Evolutionary conservation across 2,113 vertebrate genomes (phyloP), one percentile per base, ranked within the genome.

Genomic region (Ophiodon elongatus): DNA sequence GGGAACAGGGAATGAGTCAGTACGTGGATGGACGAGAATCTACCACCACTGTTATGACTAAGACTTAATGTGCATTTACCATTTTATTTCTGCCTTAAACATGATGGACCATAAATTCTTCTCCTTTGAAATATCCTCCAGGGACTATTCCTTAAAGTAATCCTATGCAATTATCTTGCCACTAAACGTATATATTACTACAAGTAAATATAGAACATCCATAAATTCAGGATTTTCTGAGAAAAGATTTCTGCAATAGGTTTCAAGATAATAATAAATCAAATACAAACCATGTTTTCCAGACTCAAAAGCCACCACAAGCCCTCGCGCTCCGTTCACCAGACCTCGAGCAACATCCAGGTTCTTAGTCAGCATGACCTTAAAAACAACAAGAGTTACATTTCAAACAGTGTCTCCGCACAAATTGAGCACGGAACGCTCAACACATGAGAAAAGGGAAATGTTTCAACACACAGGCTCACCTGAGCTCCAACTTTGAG

Each of bases 311-410:
- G 95, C 96, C 2, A 96, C 86, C 2, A 99, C 96, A 1, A 99
- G 96, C 0, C 98, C 98, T 83, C 98, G 95, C 0, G 98, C 97
- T 0, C 98, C 98, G 0, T 99, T 99, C 92, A 99, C 98, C 87
- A 99, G 94, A 60, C 98, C 97, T 35, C 92, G 96, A 54, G 96
- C 94, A 5, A 99, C 96, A 9, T 98, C 96, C 80, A 99, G 77
- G 88, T 99, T 99, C 94, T 99, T 99, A 8, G 98, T 95, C 81
- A 99, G 92, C 97, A 99, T 99, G 86, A 99, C 98, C 98, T 99
- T 76, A 3, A 83, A 72, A 80, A 75, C 0, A 41, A 15, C 17
- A 66, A 45, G 5, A 19, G 45, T 6, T 1, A 35, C 5, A 64
- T 35, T 31, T 66, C 5, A 41, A 52, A 67, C 4, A 4, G 8